Conservation (phyloP, 2,888 invertebrate genomes). For the Catonia carolina region DNA sequence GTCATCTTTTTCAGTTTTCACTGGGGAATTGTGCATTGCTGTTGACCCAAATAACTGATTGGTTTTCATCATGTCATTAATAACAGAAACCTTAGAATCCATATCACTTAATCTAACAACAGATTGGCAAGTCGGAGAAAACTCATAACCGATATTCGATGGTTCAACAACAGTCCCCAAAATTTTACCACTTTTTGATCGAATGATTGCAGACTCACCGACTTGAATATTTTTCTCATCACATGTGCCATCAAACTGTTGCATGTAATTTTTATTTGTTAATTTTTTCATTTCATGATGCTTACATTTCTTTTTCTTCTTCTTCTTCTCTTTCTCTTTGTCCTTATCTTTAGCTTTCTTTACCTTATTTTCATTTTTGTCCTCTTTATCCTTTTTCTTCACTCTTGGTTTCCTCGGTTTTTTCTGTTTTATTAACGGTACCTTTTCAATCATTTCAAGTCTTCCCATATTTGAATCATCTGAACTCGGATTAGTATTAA, state of each 20-base stretch:
- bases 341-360: conserved; percentile 1
- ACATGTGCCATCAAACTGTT: background rate
- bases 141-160: background rate
- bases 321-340: conserved; percentile 7
- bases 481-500: background rate
- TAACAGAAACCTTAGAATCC: background rate
- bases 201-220: background rate
- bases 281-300: background rate
- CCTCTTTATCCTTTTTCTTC: background rate
- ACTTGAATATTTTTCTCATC: background rate
- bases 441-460: background rate
- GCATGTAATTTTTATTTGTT: background rate
- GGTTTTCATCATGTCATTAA: too few relatives aligned
- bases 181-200: background rate
- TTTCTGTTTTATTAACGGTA: background rate
- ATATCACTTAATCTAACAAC: background rate
- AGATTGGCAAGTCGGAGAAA: background rate
- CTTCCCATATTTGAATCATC: background rate
- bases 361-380: background rate
- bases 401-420: background rate
- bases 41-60: background rate
- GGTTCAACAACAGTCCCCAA: background rate
- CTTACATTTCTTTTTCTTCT: background rate
- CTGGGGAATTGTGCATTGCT: too few relatives aligned
- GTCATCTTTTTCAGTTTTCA: background rate